A percentile compares a stretch with the other conserved stretches of the same genome.
phyloP scores from a whole-genome alignment of 2,797 vertebrate genomes.

The Podarcis lilfordi region DNA sequence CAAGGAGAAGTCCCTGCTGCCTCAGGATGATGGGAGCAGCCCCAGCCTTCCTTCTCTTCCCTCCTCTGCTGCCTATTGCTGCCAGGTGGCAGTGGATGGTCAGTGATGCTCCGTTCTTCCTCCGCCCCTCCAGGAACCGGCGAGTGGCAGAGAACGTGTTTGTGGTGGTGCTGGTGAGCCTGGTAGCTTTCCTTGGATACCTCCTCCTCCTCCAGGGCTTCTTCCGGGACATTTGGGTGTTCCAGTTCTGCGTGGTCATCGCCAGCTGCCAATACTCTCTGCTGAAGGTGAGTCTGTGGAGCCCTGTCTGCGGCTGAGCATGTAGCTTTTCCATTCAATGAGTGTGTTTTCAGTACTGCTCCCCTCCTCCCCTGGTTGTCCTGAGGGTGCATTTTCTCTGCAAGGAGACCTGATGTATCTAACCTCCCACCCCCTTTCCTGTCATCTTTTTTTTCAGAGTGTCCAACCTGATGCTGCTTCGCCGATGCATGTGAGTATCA shows the following conservation, averaged over 20 bases:
- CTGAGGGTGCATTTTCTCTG: not conserved
- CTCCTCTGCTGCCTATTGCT: too few species aligned
- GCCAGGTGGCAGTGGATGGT: too few species aligned
- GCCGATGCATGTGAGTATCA: constrained; percentile 90
- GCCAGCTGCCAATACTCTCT: constrained; percentile 94
- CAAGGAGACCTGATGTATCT: not conserved
- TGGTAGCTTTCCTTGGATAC: constrained; percentile 91
- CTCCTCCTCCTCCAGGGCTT: constrained; percentile 89
- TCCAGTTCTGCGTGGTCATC: constrained; percentile 94
- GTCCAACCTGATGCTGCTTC: constrained; percentile 93
- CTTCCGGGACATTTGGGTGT: constrained; percentile 94
- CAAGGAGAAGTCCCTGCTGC: too few species aligned
- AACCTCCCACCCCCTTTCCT: not conserved
- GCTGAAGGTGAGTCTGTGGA: constrained; percentile 82
- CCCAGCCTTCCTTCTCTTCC: too few species aligned
- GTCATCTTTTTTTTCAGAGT: constrained; percentile 74
- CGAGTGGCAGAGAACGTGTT: constrained; percentile 88
- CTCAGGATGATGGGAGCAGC: too few species aligned
- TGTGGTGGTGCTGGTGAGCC: constrained; percentile 86
- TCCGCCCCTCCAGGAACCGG: constrained; percentile 80
- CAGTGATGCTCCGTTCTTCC: not conserved
- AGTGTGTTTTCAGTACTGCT: not conserved
- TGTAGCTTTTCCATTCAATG: not conserved
- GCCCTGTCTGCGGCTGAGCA: too few species aligned
- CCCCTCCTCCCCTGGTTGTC: not conserved